Percentiles rank a stretch among this genome's conserved stretches.
Evolutionary conservation across 2,797 vertebrate species (phyloP).

Genomic region (Agapornis canus): DNA sequence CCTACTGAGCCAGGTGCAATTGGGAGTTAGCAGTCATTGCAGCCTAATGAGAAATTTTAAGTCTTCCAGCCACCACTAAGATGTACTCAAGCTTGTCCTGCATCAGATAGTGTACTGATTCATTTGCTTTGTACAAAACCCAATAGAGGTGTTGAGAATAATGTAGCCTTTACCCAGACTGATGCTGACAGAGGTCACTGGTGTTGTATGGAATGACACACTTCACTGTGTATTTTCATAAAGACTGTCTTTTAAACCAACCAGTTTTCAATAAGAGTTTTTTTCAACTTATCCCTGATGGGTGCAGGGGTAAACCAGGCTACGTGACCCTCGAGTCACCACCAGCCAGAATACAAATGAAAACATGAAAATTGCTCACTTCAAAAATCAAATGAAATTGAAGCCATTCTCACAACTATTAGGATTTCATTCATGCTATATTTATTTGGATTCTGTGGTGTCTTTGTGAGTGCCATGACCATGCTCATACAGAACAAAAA

Average conservation of each 20-base stretch:
- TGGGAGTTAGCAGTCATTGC: background rate
- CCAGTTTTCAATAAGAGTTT: background rate
- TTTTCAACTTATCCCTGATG: background rate
- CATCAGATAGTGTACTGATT: background rate
- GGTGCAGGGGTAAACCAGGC: background rate
- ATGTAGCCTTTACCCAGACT: background rate
- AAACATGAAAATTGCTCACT: background rate
- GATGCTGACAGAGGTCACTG: background rate
- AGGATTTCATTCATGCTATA: background rate
- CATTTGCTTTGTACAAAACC: background rate
- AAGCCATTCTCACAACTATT: background rate
- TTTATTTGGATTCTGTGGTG: background rate
- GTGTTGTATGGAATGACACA: background rate
- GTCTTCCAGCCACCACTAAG: background rate
- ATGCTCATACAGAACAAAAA: background rate
- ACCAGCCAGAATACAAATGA: background rate
- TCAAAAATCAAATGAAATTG: background rate
- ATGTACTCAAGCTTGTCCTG: background rate
- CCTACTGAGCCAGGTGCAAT: background rate
- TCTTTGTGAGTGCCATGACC: background rate
- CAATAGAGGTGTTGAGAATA: background rate
- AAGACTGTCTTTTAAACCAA: background rate
- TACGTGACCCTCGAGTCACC: background rate
- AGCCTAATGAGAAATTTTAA: background rate
- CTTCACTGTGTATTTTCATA: background rate